Evolutionary conservation across 2,888 invertebrate species (phyloP).

Genomic region (Amblyjoppa proteus): DNA sequence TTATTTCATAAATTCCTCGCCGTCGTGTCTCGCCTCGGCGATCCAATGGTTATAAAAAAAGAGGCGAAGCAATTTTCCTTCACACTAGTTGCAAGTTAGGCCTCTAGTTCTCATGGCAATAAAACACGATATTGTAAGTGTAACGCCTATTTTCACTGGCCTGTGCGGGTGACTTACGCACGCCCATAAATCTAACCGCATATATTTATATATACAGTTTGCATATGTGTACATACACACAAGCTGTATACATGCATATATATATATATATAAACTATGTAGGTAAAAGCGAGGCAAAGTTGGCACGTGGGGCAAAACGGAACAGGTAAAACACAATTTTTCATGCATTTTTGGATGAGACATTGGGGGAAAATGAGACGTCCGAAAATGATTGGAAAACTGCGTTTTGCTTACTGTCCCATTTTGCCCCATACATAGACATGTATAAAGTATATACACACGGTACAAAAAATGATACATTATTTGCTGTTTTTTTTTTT

Average conservation of each 20-base stretch:
- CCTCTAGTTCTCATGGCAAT: constrained; percentile 33
- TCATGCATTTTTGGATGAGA: too few species aligned
- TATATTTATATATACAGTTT: neutral
- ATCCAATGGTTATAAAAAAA: constrained; percentile 8
- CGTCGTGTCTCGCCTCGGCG: neutral
- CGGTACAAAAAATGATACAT: too few species aligned
- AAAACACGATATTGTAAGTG: constrained; percentile 22
- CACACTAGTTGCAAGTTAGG: neutral
- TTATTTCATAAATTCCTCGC: constrained; percentile 3
- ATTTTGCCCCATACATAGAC: too few species aligned
- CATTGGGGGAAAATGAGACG: too few species aligned
- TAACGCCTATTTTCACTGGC: neutral
- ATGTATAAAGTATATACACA: too few species aligned
- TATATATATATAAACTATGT: neutral
- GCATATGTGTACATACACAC: neutral
- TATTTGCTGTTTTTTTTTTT: too few species aligned
- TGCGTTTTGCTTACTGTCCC: too few species aligned
- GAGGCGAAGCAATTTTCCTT: constrained; percentile 24
- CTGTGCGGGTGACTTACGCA: neutral
- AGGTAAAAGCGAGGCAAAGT: too few species aligned
- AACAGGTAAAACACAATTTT: too few species aligned
- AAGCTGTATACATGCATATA: constrained; percentile 9
- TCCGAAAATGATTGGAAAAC: too few species aligned
- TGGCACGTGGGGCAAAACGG: too few species aligned
- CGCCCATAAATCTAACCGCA: too few species aligned